Base-by-base conservation (phyloP, 2,113 vertebrate species). In the Vireo altiloquus region DNA sequence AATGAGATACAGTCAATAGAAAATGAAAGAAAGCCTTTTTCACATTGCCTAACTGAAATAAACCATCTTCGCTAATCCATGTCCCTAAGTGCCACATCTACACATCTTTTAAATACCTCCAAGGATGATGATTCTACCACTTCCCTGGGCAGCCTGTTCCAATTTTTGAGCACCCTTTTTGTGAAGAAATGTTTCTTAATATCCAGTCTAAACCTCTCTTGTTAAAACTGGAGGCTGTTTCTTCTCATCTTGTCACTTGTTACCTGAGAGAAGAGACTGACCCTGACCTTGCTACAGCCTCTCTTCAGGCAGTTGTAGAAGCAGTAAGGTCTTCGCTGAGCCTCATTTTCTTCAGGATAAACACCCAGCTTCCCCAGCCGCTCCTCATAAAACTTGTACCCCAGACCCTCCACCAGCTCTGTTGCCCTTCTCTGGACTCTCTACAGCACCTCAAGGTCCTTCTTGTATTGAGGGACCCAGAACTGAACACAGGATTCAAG, bases 1-100 rank as follows among this genome's bases (percentile, higher is more conserved):
- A 65, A 37, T 74, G 64, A 82, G 77, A 53, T 87, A 44, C 39
- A 68, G 72, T 64, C 81, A 84, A 54, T 47, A 70, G 35, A 83
- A 92, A 91, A 70, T 42, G 13, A 90, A 94, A 33, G n/a, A 35
- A 78, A 52, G 23, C 11, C 19, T 88, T 90, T 94, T 90, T 46
- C 54, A 57, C 28, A 80, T 47, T 60, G 21, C 23, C 31, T 65
- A 6, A 80, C 20, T 76, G 61, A 87, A 89, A 82, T 69, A 87
- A 75, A 87, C 66, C 25, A 31, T 70, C 40, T 56, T 63, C 27
- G 20, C 49, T 70, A 77, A 63, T 44, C 22, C 2, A 0, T 77
- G 71, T 56, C 64, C 35, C 31, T 24, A 50, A 63, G 42, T 35
- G 42, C 42, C 64, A 77, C 35, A 37, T 56, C 35, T 56, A 35